A percentile compares a stretch with the other conserved stretches of the same genome.
Conservation (phyloP, 2,888 invertebrate genomes). For the Monopis laevigella region DNA sequence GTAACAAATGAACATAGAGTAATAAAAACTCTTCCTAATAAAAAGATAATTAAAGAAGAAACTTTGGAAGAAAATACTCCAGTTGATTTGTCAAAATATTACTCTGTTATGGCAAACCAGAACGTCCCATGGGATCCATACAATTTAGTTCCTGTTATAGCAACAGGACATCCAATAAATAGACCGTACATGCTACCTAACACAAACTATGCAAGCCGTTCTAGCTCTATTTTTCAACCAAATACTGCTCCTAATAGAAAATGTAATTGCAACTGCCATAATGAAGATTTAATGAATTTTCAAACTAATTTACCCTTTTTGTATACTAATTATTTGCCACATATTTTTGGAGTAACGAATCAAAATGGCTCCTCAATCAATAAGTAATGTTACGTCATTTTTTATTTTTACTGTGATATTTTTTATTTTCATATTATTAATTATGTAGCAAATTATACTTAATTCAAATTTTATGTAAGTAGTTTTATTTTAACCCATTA, state of each 20-base stretch:
- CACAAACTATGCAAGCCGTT: no score
- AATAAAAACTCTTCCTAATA: no score
- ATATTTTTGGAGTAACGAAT: not conserved
- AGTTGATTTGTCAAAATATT: not conserved
- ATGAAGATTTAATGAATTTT: not conserved
- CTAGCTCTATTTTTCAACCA: not conserved
- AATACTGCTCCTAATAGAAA: not conserved
- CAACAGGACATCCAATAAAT: slow-evolving; percentile 1
- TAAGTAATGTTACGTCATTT: no score
- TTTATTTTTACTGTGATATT: no score
- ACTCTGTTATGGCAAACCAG: not conserved
- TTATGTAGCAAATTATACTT: no score
- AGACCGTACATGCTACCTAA: not conserved
- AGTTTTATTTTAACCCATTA: no score
- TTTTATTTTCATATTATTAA: no score
- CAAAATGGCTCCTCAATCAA: not conserved
- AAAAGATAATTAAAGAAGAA: no score
- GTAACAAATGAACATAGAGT: no score
- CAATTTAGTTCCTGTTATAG: slow-evolving; percentile 1
- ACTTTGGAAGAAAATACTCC: no score
- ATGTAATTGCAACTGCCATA: slow-evolving; percentile 9
- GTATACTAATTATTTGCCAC: slow-evolving; percentile 7
- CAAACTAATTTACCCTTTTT: slow-evolving; percentile 1
- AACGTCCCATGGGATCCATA: slow-evolving; percentile 7
- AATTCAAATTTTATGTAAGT: no score